These are phyloP conservation scores for Acleris sparsana DNA, from an alignment of 2,888 invertebrate species.

Conservation along the genomic window DNA sequence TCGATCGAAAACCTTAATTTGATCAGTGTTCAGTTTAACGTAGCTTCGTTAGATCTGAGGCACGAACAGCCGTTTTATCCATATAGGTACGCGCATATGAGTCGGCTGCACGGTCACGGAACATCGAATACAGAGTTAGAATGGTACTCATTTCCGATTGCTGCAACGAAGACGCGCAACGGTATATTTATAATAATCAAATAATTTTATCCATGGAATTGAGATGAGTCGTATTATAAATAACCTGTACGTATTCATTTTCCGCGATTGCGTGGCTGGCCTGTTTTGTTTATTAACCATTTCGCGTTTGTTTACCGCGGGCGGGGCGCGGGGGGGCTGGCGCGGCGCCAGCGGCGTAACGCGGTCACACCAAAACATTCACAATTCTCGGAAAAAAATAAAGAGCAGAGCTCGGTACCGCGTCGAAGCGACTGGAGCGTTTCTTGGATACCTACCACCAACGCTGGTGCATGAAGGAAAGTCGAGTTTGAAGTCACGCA, in stretches of 20 bases:
- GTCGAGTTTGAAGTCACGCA: not conserved
- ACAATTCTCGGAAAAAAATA: slow-evolving; percentile 67
- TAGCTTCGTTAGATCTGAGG: no score
- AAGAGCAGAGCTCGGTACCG: slow-evolving; percentile 84
- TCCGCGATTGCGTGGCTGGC: slow-evolving; percentile 31
- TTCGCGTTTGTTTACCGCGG: slow-evolving; percentile 46
- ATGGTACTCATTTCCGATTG: not conserved
- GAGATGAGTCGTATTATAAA: slow-evolving; percentile 35
- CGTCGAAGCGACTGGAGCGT: slow-evolving; percentile 53
- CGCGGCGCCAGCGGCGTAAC: slow-evolving; percentile 62
- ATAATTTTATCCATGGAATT: slow-evolving; percentile 22
- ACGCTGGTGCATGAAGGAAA: not conserved
- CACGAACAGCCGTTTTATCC: no score
- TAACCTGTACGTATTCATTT: slow-evolving; percentile 26
- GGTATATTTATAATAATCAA: not conserved
- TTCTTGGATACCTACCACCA: not conserved
- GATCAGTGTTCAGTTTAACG: no score
- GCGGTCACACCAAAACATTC: slow-evolving; percentile 72
- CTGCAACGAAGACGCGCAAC: slow-evolving; percentile 6
- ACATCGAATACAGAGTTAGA: no score
- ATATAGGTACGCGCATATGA: no score
- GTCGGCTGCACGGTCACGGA: no score
- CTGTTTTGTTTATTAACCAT: slow-evolving; percentile 39
- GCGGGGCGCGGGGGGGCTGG: slow-evolving; percentile 49
- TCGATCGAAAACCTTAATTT: no score